A percentile compares a stretch with the other conserved stretches of the same genome.
These are phyloP conservation scores for Chymomyza amoena DNA, from an alignment of 2,888 invertebrate genomes.

Conservation along the genomic window DNA sequence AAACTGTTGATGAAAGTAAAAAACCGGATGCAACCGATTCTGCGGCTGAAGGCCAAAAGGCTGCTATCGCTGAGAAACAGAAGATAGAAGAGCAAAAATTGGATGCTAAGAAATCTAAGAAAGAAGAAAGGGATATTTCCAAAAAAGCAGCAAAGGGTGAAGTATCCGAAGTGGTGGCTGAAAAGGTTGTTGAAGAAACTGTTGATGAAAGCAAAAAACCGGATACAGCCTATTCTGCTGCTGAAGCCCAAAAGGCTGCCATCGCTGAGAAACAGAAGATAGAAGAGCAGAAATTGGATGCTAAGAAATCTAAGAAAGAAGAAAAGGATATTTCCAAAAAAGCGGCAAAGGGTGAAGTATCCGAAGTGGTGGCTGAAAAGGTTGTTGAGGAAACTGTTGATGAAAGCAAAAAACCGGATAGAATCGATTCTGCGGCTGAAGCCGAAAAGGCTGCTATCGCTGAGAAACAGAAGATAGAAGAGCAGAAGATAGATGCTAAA, in stretches of 20 bases:
- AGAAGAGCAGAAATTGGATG: conserved; percentile 6
- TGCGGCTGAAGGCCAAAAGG: conserved; percentile 20
- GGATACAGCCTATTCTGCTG: conserved; percentile 16
- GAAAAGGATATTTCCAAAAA: not conserved
- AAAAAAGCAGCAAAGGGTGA: conserved; percentile 9
- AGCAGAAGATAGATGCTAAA: conserved; percentile 17
- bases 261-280: conserved; percentile 1
- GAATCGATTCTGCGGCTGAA: conserved; percentile 1
- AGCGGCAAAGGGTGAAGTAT: conserved; percentile 9
- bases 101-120: conserved; percentile 7
- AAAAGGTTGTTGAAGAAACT: not conserved
- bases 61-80: conserved; percentile 5
- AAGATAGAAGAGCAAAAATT: conserved; percentile 4
- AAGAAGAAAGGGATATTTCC: conserved; percentile 2
- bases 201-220: conserved; percentile 31
- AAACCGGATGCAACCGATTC: conserved; percentile 14
- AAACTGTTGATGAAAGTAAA: conserved; percentile 25
- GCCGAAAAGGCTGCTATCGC: conserved; percentile 5
- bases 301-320: conserved; percentile 22
- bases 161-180: conserved; percentile 9
- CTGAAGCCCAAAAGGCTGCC: conserved; percentile 23
- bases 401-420: not conserved
- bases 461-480: conserved; percentile 3
- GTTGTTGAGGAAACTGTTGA: conserved; percentile 27
- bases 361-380: conserved; percentile 35